Evolutionary conservation across 1,140 invertebrate species (phyloP), one percentile per base, ranked within the genome.

Genomic region (Aphelenchoides besseyi): DNA sequence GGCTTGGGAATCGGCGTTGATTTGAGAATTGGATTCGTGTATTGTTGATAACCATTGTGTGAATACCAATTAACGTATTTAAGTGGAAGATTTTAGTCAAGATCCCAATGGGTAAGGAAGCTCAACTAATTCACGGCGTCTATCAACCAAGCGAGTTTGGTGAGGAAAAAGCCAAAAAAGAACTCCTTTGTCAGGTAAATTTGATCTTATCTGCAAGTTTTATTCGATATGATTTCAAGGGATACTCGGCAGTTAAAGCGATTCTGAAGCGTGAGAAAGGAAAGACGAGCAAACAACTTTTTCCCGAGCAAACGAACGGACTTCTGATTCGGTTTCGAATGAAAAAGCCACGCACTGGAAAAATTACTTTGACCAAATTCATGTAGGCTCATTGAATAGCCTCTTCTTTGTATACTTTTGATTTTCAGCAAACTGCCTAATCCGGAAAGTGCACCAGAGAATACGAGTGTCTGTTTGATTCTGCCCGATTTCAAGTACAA

Each of bases 401-500:
- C 33, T 32, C 12, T 32, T 16, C 3, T 26, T 70, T 26, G 29
- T 3, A 68, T 16, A n/a, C 1, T 36, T 48, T 63, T 18, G 18
- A 35, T 32, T 69, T 75, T 69, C 32, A 81, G 78, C 23, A 36
- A 37, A 12, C 33, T 80, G 0, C 77, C 72, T 3, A 57, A 63
- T 57, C 33, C 77, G 12, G 76, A 78, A 3, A 35, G 61, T 66
- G 66, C 37, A 3, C 68, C 78, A 3, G 53, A 32, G 28, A 78
- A 81, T 33, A 68, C 74, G 5, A 68, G 74, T 12, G 55, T 78
- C 48, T 78, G 76, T 53, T 37, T 78, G n/a, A 78, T 78, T 59
- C 52, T 78, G 26, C 73, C 78, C 5, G 76, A 78, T 36, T 53
- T 77, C 26, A 57, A 81, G 12, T 70, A 64, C 33, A 73, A 77